Conservation (phyloP, 2,888 invertebrate genomes). For the Cheiracanthium punctorium region DNA sequence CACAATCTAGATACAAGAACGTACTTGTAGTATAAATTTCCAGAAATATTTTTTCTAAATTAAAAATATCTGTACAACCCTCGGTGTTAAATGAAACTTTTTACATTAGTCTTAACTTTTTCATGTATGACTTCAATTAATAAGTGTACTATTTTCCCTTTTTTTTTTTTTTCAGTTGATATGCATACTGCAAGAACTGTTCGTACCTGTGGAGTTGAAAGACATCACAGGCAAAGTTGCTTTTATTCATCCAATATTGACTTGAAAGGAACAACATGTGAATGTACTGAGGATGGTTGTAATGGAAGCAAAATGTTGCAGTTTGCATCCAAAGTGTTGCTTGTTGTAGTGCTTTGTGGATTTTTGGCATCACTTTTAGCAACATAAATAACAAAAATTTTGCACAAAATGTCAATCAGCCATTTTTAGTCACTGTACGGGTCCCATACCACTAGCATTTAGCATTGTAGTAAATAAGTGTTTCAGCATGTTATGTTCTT, state of each 20-base stretch:
- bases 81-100: no score
- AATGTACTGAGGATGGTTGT: constrained; percentile 59
- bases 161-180: constrained; percentile 19
- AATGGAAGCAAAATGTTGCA: constrained; percentile 36
- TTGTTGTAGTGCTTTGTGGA: background rate
- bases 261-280: constrained; percentile 57
- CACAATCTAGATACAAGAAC: no score
- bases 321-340: constrained; percentile 2
- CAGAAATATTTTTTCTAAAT: no score
- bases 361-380: constrained; percentile 5
- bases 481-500: background rate
- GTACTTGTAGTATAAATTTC: no score
- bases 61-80: no score
- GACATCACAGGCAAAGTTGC: constrained; percentile 41
- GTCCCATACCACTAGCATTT: constrained; percentile 26
- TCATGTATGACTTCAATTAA: no score
- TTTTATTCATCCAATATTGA: constrained; percentile 55
- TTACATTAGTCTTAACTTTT: no score
- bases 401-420: background rate
- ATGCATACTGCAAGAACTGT: constrained; percentile 37
- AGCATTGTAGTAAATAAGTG: constrained; percentile 6
- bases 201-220: constrained; percentile 49
- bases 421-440: constrained; percentile 10
- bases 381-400: background rate
- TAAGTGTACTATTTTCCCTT: no score